Evolutionary conservation across 1,140 invertebrate genomes (phyloP).

Genomic region (Thaumetopoea pityocampa): DNA sequence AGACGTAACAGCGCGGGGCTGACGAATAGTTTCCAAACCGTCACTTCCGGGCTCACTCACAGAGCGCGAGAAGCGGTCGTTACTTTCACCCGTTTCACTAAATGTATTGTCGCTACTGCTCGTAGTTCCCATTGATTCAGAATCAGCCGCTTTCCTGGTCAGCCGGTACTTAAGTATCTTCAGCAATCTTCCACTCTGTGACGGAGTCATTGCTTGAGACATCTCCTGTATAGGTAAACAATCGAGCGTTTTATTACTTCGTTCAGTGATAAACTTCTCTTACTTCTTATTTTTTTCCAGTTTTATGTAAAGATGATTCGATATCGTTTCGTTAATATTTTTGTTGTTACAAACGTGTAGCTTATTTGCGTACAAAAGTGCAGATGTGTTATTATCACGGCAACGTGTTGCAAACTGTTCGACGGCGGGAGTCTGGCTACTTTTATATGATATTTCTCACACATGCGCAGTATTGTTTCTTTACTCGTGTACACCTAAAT

Average conservation of each 20-base stretch:
- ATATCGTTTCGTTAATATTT: too few relatives aligned
- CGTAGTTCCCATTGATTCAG: conserved; percentile 77
- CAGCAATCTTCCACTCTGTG: conserved; percentile 77
- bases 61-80: conserved; percentile 73
- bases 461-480: conserved; percentile 39
- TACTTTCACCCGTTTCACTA: conserved; percentile 53
- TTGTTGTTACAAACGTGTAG: too few relatives aligned
- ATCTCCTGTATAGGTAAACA: conserved; percentile 69
- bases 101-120: conserved; percentile 75
- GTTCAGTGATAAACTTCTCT: too few relatives aligned
- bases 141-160: conserved; percentile 72
- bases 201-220: conserved; percentile 49
- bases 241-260: conserved; percentile 45
- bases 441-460: conserved; percentile 41
- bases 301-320: too few relatives aligned
- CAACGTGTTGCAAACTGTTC: conserved; percentile 38
- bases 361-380: too few relatives aligned
- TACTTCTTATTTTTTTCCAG: too few relatives aligned
- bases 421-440: conserved; percentile 12
- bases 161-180: conserved; percentile 78
- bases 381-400: too few relatives aligned
- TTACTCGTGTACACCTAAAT: too few relatives aligned
- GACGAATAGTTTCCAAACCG: conserved; percentile 72
- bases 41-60: conserved; percentile 79
- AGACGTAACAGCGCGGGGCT: conserved; percentile 80